A percentile compares a stretch with the other conserved stretches of the same genome.
Conservation (phyloP, 1,140 invertebrate species). For the Neotoxoptera formosana region DNA sequence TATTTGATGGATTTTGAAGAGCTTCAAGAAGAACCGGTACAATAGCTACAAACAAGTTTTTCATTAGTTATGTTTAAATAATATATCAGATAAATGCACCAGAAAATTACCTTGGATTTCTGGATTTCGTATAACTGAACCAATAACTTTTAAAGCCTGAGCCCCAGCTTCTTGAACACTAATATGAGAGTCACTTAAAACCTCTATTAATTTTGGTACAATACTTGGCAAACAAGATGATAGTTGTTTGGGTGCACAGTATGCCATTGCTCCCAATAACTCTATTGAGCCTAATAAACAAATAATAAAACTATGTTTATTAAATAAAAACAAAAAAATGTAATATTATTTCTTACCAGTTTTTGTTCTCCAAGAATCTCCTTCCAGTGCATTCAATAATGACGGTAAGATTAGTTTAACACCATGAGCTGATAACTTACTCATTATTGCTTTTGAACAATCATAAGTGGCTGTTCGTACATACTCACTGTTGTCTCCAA, state of each 20-base stretch:
- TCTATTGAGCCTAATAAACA: slow-evolving; percentile 84
- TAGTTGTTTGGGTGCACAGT: slow-evolving; percentile 97
- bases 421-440: slow-evolving; percentile 93
- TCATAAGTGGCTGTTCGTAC: slow-evolving; percentile 92
- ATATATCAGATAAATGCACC: neutral
- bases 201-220: slow-evolving; percentile 97
- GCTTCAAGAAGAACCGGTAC: slow-evolving; percentile 91
- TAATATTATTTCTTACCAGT: slow-evolving; percentile 75
- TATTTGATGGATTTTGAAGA: slow-evolving; percentile 95
- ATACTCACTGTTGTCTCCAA: slow-evolving; percentile 93
- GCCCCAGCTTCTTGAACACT: slow-evolving; percentile 98
- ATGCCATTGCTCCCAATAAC: slow-evolving; percentile 95
- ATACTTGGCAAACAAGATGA: slow-evolving; percentile 97
- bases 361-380: slow-evolving; percentile 99
- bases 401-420: slow-evolving; percentile 93
- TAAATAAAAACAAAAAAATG: slow-evolving; percentile 18
- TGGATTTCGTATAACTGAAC: slow-evolving; percentile 97
- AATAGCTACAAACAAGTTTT: slow-evolving; percentile 71
- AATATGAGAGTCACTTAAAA: slow-evolving; percentile 95
- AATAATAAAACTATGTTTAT: neutral
- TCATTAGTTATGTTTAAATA: slow-evolving; percentile 30
- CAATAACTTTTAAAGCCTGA: slow-evolving; percentile 94
- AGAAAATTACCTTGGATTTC: slow-evolving; percentile 87
- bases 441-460: slow-evolving; percentile 95
- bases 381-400: slow-evolving; percentile 90